phyloP scores from a whole-genome alignment of 2,888 invertebrate genomes.

The Cybosia mesomella region DNA sequence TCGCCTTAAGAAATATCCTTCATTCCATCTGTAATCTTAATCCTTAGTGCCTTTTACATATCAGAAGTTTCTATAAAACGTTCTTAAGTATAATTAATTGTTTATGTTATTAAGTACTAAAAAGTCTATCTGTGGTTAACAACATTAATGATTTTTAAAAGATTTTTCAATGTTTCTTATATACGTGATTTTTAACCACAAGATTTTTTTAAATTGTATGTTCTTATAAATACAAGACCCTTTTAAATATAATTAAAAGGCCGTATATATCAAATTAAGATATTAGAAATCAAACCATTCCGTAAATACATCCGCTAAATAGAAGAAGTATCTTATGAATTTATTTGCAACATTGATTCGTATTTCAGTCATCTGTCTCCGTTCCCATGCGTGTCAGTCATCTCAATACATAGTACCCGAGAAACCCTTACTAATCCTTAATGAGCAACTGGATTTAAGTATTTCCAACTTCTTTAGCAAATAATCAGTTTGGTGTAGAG shows the following conservation, averaged over 20 bases:
- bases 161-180: too few species aligned
- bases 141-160: too few species aligned
- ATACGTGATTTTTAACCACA: too few species aligned
- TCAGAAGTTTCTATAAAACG: background rate
- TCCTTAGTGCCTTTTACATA: background rate
- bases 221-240: too few species aligned
- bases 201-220: too few species aligned
- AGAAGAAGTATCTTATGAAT: background rate
- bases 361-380: constrained; percentile 40
- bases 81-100: background rate
- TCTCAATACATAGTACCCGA: constrained; percentile 34
- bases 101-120: too few species aligned
- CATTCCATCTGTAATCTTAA: background rate
- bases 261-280: too few species aligned
- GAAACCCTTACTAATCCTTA: constrained; percentile 42
- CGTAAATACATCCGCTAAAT: background rate
- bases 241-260: too few species aligned
- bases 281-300: too few species aligned
- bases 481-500: constrained; percentile 29
- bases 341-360: constrained; percentile 32
- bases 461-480: constrained; percentile 33
- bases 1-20: too few species aligned
- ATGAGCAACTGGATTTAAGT: constrained; percentile 31
- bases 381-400: constrained; percentile 23
- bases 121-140: too few species aligned